Percentiles rank a stretch among this genome's conserved stretches.
phyloP scores from a whole-genome alignment of 2,888 invertebrate species.

The Netelia fuscicornis region DNA sequence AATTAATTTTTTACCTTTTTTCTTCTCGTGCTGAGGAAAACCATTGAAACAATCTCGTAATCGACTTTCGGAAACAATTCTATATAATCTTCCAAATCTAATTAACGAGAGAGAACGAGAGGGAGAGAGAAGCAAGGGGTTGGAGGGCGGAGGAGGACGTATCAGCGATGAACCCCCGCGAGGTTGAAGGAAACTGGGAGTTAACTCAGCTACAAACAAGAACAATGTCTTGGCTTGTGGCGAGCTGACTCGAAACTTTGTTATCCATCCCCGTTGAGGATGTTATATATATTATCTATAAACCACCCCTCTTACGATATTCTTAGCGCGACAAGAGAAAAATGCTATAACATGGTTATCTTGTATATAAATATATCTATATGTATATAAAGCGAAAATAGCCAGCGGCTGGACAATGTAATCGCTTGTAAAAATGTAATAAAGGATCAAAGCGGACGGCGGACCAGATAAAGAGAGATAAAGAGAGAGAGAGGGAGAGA shows the following conservation, averaged over 20 bases:
- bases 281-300: not conserved
- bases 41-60: slow-evolving; percentile 70
- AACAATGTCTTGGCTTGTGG: slow-evolving; percentile 79
- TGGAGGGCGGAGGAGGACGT: slow-evolving; percentile 52
- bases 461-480: not conserved
- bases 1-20: slow-evolving; percentile 22
- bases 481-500: not conserved
- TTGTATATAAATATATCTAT: not conserved
- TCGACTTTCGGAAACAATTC: slow-evolving; percentile 83
- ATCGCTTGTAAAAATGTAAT: slow-evolving; percentile 84
- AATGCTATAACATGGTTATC: slow-evolving; percentile 30
- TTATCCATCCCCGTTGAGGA: slow-evolving; percentile 61
- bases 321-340: slow-evolving; percentile 45
- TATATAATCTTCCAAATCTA: slow-evolving; percentile 82
- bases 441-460: slow-evolving; percentile 79
- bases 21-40: not conserved
- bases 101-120: slow-evolving; percentile 77
- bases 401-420: slow-evolving; percentile 82
- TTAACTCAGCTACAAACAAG: slow-evolving; percentile 82
- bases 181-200: slow-evolving; percentile 73
- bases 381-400: slow-evolving; percentile 56
- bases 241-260: slow-evolving; percentile 65
- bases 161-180: slow-evolving; percentile 50
- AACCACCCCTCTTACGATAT: slow-evolving; percentile 20
- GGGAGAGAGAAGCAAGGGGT: slow-evolving; percentile 21